Percentiles rank a stretch among this genome's conserved stretches.
Conservation (phyloP, 2,113 vertebrate genomes). For the Struthidea cinerea region DNA sequence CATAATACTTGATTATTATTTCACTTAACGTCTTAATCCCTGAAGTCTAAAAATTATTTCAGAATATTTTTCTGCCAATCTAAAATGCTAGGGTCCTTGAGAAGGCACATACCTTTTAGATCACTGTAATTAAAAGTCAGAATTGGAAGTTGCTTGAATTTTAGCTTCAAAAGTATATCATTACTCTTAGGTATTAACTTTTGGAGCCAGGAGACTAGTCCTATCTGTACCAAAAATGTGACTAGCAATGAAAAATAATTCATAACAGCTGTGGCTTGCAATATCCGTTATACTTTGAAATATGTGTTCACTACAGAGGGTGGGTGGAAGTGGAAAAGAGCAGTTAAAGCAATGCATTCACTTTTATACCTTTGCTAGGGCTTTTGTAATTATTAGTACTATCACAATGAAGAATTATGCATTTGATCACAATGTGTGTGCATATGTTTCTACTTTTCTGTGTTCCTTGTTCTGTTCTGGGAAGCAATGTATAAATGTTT, state of each 20-base stretch:
- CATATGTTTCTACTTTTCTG: not conserved
- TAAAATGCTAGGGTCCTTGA: not conserved
- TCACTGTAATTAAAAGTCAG: not conserved
- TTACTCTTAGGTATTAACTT: not conserved
- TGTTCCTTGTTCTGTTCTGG: not conserved
- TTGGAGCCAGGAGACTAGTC: not conserved
- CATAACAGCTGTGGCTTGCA: constrained; percentile 24
- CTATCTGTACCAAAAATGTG: not conserved
- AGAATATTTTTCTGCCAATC: not conserved
- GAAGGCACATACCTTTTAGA: not conserved
- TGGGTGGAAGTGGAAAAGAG: not conserved
- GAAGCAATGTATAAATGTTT: not conserved
- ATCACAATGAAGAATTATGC: not conserved
- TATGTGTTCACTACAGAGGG: not conserved
- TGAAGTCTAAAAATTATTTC: not conserved
- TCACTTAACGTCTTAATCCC: not conserved
- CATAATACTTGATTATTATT: not conserved
- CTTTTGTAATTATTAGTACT: not conserved
- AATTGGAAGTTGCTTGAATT: not conserved
- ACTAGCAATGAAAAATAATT: constrained; percentile 33
- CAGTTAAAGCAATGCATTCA: not conserved
- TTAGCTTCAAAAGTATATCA: not conserved
- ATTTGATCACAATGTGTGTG: not conserved
- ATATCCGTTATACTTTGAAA: not conserved
- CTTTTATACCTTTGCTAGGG: not conserved